Percentiles rank a stretch among this genome's conserved stretches.
Evolutionary conservation across 1,140 invertebrate genomes (phyloP).

Genomic region (Dysdera silvatica): DNA sequence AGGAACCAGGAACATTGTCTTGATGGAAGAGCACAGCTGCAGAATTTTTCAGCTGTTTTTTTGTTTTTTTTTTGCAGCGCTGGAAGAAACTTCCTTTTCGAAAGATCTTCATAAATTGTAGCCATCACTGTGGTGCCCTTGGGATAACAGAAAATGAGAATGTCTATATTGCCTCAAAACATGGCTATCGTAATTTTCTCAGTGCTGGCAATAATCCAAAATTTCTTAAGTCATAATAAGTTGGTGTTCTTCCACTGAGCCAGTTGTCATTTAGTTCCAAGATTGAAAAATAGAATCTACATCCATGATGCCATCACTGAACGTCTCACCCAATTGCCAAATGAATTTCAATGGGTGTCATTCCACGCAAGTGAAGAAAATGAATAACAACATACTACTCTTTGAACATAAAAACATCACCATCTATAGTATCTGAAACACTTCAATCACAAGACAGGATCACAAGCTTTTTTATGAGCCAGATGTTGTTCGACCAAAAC

Average conservation of each 20-base stretch:
- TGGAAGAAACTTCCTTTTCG: background rate
- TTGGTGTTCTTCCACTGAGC: conserved; percentile 13
- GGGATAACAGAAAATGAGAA: background rate
- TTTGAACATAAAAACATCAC: too few species aligned
- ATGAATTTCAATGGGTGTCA: too few species aligned
- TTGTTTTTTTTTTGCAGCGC: background rate
- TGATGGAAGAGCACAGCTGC: conserved; percentile 12
- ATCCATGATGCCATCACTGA: too few species aligned
- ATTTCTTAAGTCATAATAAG: conserved; percentile 9
- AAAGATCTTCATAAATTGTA: background rate
- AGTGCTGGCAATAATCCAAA: background rate
- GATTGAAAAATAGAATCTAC: conserved; percentile 14
- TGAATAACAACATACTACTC: too few species aligned
- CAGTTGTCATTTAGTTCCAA: conserved; percentile 4
- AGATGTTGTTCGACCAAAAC: too few species aligned
- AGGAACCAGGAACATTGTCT: conserved; percentile 3
- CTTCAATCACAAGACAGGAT: too few species aligned
- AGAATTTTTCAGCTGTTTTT: conserved; percentile 1
- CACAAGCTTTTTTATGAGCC: too few species aligned
- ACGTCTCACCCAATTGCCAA: too few species aligned
- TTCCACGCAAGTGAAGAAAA: too few species aligned
- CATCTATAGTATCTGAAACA: too few species aligned
- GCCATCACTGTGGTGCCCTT: conserved; percentile 1
- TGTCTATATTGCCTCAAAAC: background rate
- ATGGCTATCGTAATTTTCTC: conserved; percentile 10